Percentiles rank a stretch among this genome's conserved stretches.
phyloP scores from a whole-genome alignment of 1,140 invertebrate species.

The Mamestra configurata region DNA sequence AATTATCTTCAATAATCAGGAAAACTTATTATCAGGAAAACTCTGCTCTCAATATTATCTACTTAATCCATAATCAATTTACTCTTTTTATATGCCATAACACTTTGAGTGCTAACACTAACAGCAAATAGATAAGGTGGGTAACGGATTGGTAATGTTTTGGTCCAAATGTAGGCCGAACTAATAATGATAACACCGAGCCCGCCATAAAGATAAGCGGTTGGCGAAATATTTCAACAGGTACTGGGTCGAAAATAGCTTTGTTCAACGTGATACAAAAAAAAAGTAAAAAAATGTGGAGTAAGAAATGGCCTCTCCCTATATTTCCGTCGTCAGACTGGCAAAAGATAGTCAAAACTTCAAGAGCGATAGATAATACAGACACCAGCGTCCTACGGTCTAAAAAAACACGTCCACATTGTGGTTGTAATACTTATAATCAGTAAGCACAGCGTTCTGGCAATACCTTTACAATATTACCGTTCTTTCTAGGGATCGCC shows the following conservation, averaged over 20 bases:
- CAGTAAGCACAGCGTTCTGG: no score
- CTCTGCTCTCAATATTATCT: constrained; percentile 4
- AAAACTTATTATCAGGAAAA: background rate
- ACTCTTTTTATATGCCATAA: constrained; percentile 35
- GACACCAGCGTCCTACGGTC: background rate
- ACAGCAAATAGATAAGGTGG: constrained; percentile 28
- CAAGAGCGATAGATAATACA: no score
- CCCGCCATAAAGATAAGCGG: constrained; percentile 46
- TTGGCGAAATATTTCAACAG: constrained; percentile 47
- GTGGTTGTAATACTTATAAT: no score
- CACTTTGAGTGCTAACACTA: constrained; percentile 34
- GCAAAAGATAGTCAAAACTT: background rate
- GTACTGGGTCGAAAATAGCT: constrained; percentile 2
- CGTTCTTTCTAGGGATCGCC: background rate
- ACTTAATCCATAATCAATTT: constrained; percentile 1
- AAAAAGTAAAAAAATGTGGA: background rate
- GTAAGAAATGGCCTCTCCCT: background rate
- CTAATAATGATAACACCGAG: constrained; percentile 52
- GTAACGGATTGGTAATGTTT: constrained; percentile 41
- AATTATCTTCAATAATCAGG: no score
- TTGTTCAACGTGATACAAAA: background rate
- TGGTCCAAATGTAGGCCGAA: constrained; percentile 53
- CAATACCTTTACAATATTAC: no score
- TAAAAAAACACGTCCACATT: no score
- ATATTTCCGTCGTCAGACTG: background rate